These are phyloP conservation scores for Halesus radiatus DNA, from an alignment of 1,140 invertebrate genomes.

Conservation along the genomic window DNA sequence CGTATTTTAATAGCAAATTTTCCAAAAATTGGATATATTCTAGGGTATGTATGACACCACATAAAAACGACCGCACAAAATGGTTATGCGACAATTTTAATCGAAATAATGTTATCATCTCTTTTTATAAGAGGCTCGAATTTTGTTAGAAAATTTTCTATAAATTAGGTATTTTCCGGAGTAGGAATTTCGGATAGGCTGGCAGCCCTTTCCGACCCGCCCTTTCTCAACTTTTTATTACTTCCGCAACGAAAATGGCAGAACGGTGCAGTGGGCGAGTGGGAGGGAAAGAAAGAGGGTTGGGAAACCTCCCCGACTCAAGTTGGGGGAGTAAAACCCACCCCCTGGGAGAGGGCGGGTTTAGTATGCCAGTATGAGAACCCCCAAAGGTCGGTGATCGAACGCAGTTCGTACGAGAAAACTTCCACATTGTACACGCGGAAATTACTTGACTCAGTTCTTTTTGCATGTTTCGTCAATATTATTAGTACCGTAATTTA, in stretches of 20 bases:
- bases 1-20: too few relatives aligned
- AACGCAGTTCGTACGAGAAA: background rate
- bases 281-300: background rate
- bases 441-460: background rate
- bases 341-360: background rate
- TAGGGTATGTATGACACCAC: too few relatives aligned
- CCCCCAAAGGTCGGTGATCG: constrained; percentile 24
- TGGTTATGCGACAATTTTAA: too few relatives aligned
- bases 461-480: background rate
- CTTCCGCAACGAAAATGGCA: constrained; percentile 34
- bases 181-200: constrained; percentile 19
- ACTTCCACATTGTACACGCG: background rate
- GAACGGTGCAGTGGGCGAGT: constrained; percentile 6
- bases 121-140: too few relatives aligned
- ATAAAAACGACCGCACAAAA: too few relatives aligned
- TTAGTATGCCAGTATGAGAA: constrained; percentile 8
- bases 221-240: constrained; percentile 36
- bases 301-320: background rate
- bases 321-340: background rate
- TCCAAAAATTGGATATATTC: too few relatives aligned
- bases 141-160: too few relatives aligned
- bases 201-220: constrained; percentile 18
- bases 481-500: background rate
- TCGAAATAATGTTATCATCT: too few relatives aligned
- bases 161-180: too few relatives aligned